A percentile compares a stretch with the other conserved stretches of the same genome.
phyloP scores from a whole-genome alignment of 1,140 invertebrate genomes.

The Neodiprion fabricii region DNA sequence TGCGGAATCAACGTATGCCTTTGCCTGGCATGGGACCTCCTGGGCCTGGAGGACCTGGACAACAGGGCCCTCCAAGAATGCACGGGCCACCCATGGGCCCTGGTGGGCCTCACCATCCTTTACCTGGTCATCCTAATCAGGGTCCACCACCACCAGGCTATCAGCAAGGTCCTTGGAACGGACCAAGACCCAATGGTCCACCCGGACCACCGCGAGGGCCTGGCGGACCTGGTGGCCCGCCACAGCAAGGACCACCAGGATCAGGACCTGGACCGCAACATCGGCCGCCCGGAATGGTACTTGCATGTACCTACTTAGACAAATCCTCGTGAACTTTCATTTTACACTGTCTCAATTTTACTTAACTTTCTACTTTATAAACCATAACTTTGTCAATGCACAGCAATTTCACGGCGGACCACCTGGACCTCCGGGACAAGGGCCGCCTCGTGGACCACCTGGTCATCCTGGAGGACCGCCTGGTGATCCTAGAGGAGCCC shows the following conservation, averaged over 20 bases:
- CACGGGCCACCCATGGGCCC: conserved; percentile 76
- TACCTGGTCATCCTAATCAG: conserved; percentile 61
- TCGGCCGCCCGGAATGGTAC: conserved; percentile 74
- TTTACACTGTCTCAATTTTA: conserved; percentile 9
- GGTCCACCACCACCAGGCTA: conserved; percentile 65
- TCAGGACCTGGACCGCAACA: conserved; percentile 68
- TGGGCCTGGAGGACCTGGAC: conserved; percentile 61
- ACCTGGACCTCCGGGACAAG: conserved; percentile 67
- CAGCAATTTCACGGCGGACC: conserved; percentile 70
- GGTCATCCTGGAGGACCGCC: conserved; percentile 62
- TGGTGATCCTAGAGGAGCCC: conserved; percentile 66
- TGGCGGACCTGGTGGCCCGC: conserved; percentile 60
- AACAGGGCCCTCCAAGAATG: conserved; percentile 63
- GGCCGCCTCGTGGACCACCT: conserved; percentile 68
- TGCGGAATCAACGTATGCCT: conserved; percentile 68
- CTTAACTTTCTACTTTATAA: not conserved
- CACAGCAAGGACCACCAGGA: conserved; percentile 64
- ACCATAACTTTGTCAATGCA: conserved; percentile 16
- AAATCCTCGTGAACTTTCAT: conserved; percentile 13
- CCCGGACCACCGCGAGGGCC: conserved; percentile 60
- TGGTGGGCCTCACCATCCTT: conserved; percentile 58
- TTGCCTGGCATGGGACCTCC: conserved; percentile 71
- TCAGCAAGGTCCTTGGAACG: conserved; percentile 68
- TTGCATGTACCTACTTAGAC: conserved; percentile 33
- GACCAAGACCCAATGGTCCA: conserved; percentile 65